These are phyloP conservation scores for Metopolophium dirhodum DNA, from an alignment of 1,140 invertebrate genomes.

Conservation along the genomic window DNA sequence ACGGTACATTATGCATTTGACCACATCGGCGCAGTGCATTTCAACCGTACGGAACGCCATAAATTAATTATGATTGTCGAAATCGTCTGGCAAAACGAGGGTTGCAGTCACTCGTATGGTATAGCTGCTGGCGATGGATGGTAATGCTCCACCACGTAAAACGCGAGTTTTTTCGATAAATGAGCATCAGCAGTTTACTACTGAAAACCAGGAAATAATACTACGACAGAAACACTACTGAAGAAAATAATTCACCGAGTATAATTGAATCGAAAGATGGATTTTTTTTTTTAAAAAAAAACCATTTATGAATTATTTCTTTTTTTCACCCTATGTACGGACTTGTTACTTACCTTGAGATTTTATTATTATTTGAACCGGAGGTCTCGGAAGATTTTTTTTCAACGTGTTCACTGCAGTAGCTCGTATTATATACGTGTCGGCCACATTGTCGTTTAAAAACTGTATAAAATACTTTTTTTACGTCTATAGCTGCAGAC, in stretches of 20 bases:
- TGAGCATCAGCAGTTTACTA: background rate
- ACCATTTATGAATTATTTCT: background rate
- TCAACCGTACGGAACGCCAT: background rate
- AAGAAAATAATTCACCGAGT: background rate
- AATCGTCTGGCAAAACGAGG: background rate
- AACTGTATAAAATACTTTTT: background rate
- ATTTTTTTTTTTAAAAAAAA: background rate
- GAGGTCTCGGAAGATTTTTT: slow-evolving; percentile 16
- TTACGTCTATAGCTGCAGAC: background rate
- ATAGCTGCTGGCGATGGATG: background rate
- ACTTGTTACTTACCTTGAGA: background rate
- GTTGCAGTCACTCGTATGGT: background rate
- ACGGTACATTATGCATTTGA: too few relatives aligned
- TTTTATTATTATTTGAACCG: background rate
- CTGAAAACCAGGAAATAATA: background rate
- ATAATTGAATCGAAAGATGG: background rate
- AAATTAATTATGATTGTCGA: background rate
- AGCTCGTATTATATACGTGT: background rate
- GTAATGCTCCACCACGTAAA: background rate
- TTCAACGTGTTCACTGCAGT: background rate
- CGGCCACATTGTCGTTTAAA: background rate
- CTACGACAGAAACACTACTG: background rate
- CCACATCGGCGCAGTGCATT: background rate
- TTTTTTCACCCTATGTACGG: background rate
- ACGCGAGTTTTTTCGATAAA: background rate